These are phyloP conservation scores for Cyphomyrus plagiostoma DNA, from an alignment of 2,113 vertebrate species.

Conservation along the genomic window DNA sequence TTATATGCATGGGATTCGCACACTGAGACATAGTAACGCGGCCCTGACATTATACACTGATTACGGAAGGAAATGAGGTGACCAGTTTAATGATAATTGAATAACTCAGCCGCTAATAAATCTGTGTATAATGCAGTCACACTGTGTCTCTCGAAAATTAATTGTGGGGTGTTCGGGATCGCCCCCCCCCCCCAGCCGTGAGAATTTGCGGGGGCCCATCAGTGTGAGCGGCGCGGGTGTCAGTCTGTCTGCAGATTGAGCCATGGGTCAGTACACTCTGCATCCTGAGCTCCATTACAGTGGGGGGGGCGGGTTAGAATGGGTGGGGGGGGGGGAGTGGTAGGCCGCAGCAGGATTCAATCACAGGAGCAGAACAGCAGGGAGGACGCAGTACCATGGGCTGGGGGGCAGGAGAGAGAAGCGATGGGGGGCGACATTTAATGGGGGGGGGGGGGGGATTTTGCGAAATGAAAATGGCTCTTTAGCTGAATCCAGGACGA, in stretches of 20 bases:
- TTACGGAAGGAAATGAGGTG: conserved; percentile 7
- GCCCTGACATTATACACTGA: neutral
- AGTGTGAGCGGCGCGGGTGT: conserved; percentile 32
- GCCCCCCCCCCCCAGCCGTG: conserved; percentile 30
- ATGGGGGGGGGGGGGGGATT: conserved; percentile 43
- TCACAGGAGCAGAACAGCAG: neutral
- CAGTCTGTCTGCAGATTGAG: conserved; percentile 21
- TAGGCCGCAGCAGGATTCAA: neutral
- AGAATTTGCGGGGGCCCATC: conserved; percentile 49
- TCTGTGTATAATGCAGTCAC: neutral
- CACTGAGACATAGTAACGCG: neutral
- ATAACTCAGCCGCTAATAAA: conserved; percentile 16
- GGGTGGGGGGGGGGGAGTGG: conserved; percentile 29
- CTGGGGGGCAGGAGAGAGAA: neutral
- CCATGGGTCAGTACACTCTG: neutral
- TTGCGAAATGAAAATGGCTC: conserved; percentile 76
- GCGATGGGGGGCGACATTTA: conserved; percentile 45
- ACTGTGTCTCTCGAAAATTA: conserved; percentile 4
- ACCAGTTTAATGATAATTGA: conserved; percentile 5
- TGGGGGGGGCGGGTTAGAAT: neutral
- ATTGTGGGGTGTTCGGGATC: neutral
- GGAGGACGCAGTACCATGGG: neutral
- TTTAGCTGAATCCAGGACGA: conserved; percentile 72
- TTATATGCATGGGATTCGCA: neutral
- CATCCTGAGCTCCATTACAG: neutral